Evolutionary conservation across 1,140 invertebrate genomes (phyloP), one percentile per base, ranked within the genome.

Genomic region (Anthonomus grandis): DNA sequence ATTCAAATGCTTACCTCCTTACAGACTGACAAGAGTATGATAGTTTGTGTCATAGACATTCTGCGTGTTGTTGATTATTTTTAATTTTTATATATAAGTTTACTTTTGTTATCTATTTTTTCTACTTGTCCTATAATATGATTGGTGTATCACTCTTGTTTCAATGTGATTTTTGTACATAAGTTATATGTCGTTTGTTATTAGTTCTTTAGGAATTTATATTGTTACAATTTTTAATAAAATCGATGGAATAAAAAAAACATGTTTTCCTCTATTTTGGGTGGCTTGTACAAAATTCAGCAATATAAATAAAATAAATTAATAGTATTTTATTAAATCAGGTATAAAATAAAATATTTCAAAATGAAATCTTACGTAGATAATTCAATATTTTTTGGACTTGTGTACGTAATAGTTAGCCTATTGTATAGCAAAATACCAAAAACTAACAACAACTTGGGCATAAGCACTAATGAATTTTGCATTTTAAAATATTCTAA

Each of bases 111-210:
- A 12, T 48, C n/a, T n/a, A 23, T 18, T 4, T 36, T n/a, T 5
- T 15, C 21, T 4, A 24, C 17, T 42, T 34, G n/a, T 57, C 37
- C 9, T 27, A 39, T 49, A 15, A 34, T 50, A n/a, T 25, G 13
- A 52, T 34, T 34, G 56, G 31, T 51, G 47, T 58, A 45, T 58
- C 34, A 31, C 15, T 52, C 56, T 58, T 58, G 56, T 36, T 25
- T 57, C 55, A 49, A 41, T 44, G 47, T 44, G 19, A 58, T 42
- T 38, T 38, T 13, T 41, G 36, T 18, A 44, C 45, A 46, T 57
- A 57, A 19, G 48, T 49, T 39, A 24, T 58, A 51, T 51, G 48
- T 58, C n/a, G n/a, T n/a, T n/a, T 58, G 56, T 58, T 57, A 31
- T 25, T 58, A 58, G 56, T 50, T 58, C 21, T 58, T 58, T 58